Conservation (phyloP, 1,140 invertebrate genomes). For the Penaeus indicus region DNA sequence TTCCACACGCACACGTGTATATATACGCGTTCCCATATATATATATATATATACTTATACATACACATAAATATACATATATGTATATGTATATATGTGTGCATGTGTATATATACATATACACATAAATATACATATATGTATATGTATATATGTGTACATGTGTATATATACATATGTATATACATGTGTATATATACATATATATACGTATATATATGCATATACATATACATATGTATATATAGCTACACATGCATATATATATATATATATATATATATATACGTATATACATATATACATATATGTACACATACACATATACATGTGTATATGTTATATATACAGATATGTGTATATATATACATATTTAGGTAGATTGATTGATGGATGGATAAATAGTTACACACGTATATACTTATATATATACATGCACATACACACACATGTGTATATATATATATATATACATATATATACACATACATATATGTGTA, state of each 20-base stretch:
- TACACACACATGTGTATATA: conserved; percentile 14
- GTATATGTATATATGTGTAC: conserved; percentile 14
- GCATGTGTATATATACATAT: conserved; percentile 13
- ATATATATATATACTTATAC: too few species aligned
- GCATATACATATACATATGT: conserved; percentile 12
- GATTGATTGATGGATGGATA: background rate
- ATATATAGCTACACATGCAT: too few species aligned
- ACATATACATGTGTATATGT: too few species aligned
- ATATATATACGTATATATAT: background rate
- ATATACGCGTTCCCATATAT: too few species aligned
- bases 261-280: too few species aligned
- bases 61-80: background rate
- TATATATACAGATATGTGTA: too few species aligned
- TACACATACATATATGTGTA: background rate
- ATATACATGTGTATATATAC: background rate
- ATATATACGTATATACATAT: too few species aligned
- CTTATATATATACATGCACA: background rate
- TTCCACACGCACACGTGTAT: too few species aligned
- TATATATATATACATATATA: conserved; percentile 14
- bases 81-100: background rate
- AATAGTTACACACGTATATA: too few species aligned
- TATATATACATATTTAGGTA: background rate
- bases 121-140: conserved; percentile 7
- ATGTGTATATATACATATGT: conserved; percentile 13
- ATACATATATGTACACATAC: too few species aligned